phyloP scores from a whole-genome alignment of 2,797 vertebrate species.

The Melanotaenia pygmaea region DNA sequence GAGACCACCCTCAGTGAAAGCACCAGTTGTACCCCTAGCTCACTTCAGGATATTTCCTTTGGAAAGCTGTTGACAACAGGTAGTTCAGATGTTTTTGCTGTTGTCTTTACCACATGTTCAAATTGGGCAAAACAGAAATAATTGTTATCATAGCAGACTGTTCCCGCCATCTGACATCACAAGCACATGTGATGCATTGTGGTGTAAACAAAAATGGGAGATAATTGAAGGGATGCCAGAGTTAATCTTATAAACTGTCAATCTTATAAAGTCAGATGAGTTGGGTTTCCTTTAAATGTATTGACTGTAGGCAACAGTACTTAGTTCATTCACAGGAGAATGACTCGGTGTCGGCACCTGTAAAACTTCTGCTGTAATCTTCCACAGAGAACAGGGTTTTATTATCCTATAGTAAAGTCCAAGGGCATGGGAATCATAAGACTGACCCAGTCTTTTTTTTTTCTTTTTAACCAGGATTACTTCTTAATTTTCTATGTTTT shows the following conservation, averaged over 20 bases:
- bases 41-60: too few species aligned
- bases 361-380: not conserved
- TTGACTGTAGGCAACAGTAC: conserved; percentile 1
- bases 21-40: too few species aligned
- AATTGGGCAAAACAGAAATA: not conserved
- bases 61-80: not conserved
- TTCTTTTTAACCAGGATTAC: not conserved
- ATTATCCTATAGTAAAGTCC: conserved; percentile 27
- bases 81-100: not conserved
- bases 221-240: not conserved
- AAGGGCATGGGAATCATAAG: conserved; percentile 13
- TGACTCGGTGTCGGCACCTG: not conserved
- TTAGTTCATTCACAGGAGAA: conserved; percentile 17
- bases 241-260: not conserved
- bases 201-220: not conserved
- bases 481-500: not conserved
- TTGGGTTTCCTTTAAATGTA: not conserved
- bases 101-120: not conserved
- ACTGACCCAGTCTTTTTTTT: not conserved
- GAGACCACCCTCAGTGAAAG: too few species aligned
- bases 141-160: not conserved
- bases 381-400: conserved; percentile 14
- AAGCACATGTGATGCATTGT: not conserved
- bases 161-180: not conserved
- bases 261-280: not conserved